These are phyloP conservation scores for Mirounga angustirostris DNA, from an alignment of 2,113 vertebrate species.

Conservation along the genomic window DNA sequence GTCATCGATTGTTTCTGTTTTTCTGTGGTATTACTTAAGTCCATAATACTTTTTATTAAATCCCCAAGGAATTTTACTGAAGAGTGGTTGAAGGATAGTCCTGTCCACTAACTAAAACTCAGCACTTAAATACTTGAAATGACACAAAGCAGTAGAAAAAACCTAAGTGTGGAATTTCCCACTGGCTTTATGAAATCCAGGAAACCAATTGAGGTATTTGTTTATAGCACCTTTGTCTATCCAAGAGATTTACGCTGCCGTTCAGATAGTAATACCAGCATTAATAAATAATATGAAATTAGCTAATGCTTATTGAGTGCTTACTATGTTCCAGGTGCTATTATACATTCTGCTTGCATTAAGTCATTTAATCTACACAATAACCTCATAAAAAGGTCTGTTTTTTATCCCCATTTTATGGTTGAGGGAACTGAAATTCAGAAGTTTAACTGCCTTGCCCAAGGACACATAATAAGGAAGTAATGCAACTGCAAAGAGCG, in stretches of 20 bases:
- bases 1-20: slow-evolving; percentile 63
- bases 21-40: slow-evolving; percentile 70
- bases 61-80: slow-evolving; percentile 58
- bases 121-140: slow-evolving; percentile 48
- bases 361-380: not conserved
- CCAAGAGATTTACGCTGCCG: not conserved
- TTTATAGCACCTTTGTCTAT: not conserved
- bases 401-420: not conserved
- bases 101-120: slow-evolving; percentile 15
- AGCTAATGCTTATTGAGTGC: not conserved
- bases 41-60: slow-evolving; percentile 73
- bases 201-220: not conserved
- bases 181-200: slow-evolving; percentile 37
- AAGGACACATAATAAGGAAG: not conserved
- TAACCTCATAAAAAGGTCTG: not conserved
- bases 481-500: not conserved
- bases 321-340: not conserved
- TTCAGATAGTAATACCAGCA: not conserved
- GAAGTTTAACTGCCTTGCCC: not conserved
- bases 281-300: not conserved
- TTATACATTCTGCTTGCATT: not conserved
- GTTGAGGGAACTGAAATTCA: slow-evolving; percentile 19
- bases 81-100: slow-evolving; percentile 9
- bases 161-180: slow-evolving; percentile 27
- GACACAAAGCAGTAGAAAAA: not conserved